phyloP scores from a whole-genome alignment of 2,113 vertebrate genomes.

The Dicaeum eximium region DNA sequence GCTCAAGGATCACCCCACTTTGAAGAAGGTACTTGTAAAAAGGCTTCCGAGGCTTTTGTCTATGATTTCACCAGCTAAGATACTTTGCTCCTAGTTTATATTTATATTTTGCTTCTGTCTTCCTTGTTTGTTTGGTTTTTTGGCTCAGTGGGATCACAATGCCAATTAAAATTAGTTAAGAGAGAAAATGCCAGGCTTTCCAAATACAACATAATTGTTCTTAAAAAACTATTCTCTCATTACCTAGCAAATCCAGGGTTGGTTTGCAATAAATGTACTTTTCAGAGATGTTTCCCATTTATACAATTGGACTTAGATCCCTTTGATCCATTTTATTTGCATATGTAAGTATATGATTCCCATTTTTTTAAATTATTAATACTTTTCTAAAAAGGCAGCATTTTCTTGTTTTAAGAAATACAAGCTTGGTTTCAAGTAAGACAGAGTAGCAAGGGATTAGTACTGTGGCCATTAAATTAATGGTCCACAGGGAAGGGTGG shows the following conservation, averaged over 20 bases:
- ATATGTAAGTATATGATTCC: neutral
- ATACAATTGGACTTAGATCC: neutral
- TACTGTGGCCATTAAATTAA: neutral
- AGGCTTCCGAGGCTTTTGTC: neutral
- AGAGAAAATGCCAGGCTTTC: slow-evolving; percentile 34
- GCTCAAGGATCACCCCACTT: neutral
- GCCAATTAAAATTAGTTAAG: slow-evolving; percentile 45
- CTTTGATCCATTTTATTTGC: neutral
- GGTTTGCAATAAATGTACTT: neutral
- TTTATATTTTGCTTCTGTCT: slow-evolving; percentile 13
- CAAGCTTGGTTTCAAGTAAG: neutral
- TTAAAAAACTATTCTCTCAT: neutral
- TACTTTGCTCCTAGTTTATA: neutral
- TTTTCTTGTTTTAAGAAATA: neutral
- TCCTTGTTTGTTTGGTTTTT: neutral
- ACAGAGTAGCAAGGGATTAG: neutral
- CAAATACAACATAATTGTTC: neutral
- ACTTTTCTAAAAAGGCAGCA: neutral
- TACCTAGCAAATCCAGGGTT: neutral
- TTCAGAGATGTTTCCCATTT: neutral
- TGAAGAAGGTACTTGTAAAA: neutral
- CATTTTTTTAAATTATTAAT: neutral
- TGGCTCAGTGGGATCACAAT: neutral
- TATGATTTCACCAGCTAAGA: neutral
- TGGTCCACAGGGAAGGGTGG: neutral